A percentile compares a stretch with the other conserved stretches of the same genome.
These are phyloP conservation scores for Pristionchus entomophagus DNA, from an alignment of 2,888 invertebrate genomes.

Conservation along the genomic window DNA sequence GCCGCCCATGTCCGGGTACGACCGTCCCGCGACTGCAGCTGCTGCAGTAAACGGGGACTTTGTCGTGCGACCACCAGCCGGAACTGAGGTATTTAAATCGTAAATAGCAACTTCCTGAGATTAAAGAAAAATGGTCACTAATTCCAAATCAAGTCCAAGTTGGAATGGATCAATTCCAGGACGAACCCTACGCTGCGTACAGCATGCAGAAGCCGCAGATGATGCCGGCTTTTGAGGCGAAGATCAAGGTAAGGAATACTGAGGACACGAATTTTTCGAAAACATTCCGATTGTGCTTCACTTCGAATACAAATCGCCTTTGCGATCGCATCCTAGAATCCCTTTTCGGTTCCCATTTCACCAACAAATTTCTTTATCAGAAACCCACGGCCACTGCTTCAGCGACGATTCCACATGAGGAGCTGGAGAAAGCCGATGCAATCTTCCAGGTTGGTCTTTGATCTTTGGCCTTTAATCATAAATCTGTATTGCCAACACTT, in stretches of 20 bases:
- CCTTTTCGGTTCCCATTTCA: neutral
- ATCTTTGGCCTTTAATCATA: no score
- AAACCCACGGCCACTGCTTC: conserved; percentile 1
- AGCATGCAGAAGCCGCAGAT: conserved; percentile 1
- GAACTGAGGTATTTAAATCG: conserved; percentile 17
- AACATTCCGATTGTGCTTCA: neutral
- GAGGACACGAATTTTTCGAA: no score
- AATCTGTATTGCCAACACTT: no score
- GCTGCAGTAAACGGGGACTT: neutral
- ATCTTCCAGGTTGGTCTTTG: conserved; percentile 59
- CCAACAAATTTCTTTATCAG: neutral
- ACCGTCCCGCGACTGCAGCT: neutral
- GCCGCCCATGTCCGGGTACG: conserved; percentile 35
- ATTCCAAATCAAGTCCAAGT: neutral
- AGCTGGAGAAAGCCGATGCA: conserved; percentile 64
- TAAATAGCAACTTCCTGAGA: no score
- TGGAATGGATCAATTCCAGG: neutral
- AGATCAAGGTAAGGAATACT: neutral
- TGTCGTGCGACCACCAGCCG: neutral
- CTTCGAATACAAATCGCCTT: neutral
- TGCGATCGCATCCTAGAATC: neutral
- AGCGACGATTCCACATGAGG: conserved; percentile 51
- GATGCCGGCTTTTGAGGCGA: neutral
- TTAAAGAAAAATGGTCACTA: no score
- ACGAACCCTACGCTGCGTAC: neutral